Base-by-base conservation (phyloP, 2,113 vertebrate genomes). In the Zingel zingel region DNA sequence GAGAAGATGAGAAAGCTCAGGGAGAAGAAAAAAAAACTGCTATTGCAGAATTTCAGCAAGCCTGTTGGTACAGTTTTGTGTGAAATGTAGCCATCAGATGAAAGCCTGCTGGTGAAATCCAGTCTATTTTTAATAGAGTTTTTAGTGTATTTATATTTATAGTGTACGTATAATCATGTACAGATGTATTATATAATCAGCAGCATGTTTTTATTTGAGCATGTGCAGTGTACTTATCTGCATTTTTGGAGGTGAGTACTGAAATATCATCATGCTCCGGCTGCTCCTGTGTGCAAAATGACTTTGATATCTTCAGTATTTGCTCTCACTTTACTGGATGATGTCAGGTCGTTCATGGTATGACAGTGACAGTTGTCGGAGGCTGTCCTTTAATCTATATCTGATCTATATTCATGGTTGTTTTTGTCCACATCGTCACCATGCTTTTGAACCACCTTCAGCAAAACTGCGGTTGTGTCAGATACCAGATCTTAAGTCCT, bases 11-110 rank as follows among this genome's bases (percentile, higher is more conserved):
- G 64, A 74, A 59, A 47, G 72, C 54, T 82, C 56, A 53, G 58
- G 58, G 23, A 80, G 71, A 59, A 56, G 74, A 64, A 66, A 56
- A 61, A 65, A 63, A 62, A 76, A 63, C 25, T 75, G 58, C 74
- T 45, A 45, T 77, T 81, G 83, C 73, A 62, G 70, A 74, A 36
- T 85, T 85, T 85, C 61, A 77, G 78, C 39, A 39, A 65, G 72
- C 56, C 75, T 80, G 79, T 77, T 87, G 82, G 72, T 84, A 62
- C 58, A 77, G 73, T 77, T 57, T 83, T 84, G 69, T 88, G 82
- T 88, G 81, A 89, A 90, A 83, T 79, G 53, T 25, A 69, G 65
- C 64, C 68, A 59, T 89, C 71, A 84, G 83, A 89, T 87, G 47
- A 81, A 80, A 73, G 62, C 48, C n/a, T 30, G 65, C 45, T 50